These are phyloP conservation scores for Nebria ingens DNA, from an alignment of 1,140 invertebrate species.

Conservation along the genomic window DNA sequence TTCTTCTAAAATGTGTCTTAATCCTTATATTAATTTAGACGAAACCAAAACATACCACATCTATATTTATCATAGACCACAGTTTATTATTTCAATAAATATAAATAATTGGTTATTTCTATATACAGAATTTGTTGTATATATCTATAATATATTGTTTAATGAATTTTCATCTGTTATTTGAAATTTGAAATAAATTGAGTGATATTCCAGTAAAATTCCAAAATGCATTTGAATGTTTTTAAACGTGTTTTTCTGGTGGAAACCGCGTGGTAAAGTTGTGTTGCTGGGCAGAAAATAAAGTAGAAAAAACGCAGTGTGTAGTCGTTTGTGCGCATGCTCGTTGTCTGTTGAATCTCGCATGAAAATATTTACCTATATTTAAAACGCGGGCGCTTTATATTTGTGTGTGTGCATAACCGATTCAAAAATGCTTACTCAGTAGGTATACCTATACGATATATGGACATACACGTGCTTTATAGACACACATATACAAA, in stretches of 20 bases:
- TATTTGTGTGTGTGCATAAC: neutral
- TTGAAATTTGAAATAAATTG: no score
- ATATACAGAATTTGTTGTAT: no score
- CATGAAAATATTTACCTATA: conserved; percentile 9
- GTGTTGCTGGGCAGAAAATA: neutral
- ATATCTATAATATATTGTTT: no score
- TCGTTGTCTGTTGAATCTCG: neutral
- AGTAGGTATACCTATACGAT: neutral
- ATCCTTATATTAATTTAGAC: no score
- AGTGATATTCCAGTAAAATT: no score
- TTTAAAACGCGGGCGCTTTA: neutral
- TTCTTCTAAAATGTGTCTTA: no score
- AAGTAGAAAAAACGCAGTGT: neutral
- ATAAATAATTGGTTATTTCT: no score
- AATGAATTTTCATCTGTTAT: no score
- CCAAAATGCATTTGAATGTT: neutral
- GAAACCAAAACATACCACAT: no score
- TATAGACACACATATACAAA: neutral
- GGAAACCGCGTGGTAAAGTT: neutral
- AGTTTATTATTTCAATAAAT: no score
- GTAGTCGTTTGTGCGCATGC: neutral
- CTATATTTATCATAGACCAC: no score
- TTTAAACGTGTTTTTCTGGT: neutral
- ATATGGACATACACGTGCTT: neutral
- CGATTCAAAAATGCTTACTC: neutral